Evolutionary conservation across 2,888 invertebrate species (phyloP), one percentile per base, ranked within the genome.

Genomic region (Sphinx pinastri): DNA sequence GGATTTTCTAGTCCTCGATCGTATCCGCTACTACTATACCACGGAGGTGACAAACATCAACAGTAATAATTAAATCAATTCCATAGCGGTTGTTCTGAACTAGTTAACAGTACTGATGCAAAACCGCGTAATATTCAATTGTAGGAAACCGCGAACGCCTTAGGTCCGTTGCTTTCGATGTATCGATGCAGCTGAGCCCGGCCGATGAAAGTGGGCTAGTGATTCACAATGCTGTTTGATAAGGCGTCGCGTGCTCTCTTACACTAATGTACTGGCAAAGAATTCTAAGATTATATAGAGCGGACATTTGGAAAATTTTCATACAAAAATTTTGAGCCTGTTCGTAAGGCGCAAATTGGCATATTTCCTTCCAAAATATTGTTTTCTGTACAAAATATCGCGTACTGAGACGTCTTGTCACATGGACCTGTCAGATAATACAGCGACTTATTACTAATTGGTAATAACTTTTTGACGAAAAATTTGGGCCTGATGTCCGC

Each of bases 111-210:
- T 82, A 81, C 79, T 79, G 81, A 80, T 79, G 81, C 78, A 78
- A 86, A 87, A 89, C 86, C 86, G 84, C 88, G 83, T 81, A 86
- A 88, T 89, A 91, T 92, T 91, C 89, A 91, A 90, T 92, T 88
- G 91, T 89, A 88, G 85, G 84, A 82, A 88, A 92, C 92, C 91
- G 87, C 92, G 92, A 88, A 88, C 86, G 81, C 83, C 82, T 80
- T 81, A 81, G 85, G 88, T 88, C 89, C 88, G 90, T 87, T 88
- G 91, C 90, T 89, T 91, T 90, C 88, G 86, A 89, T 88, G 87
- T 87, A 88, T 88, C 83, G 82, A 79, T 79, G 78, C 74, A 73
- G 77, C 74, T 70, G 73, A 72, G 73, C 52, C 66, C 69, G 60
- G 68, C 71, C 72, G 75, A 82, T 72, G 91, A 92, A 92, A 93